Evolutionary conservation across 2,888 invertebrate species (phyloP).

Genomic region (Leucophenga montana): DNA sequence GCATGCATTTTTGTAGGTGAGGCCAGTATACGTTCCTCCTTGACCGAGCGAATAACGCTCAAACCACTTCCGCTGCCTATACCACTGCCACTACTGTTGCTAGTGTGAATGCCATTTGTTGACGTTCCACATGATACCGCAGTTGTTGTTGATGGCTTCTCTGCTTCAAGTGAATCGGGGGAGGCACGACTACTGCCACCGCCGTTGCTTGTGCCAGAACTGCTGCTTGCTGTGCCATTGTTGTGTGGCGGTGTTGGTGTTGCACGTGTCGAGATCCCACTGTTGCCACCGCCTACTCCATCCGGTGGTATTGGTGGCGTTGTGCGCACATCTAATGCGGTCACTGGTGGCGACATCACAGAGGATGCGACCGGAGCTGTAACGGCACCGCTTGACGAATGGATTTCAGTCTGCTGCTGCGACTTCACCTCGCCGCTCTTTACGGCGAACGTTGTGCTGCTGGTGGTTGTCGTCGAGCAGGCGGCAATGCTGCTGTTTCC

Average conservation of each 20-base stretch:
- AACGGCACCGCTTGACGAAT: slow-evolving; percentile 65
- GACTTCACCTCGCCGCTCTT: neutral
- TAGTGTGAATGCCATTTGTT: slow-evolving; percentile 60
- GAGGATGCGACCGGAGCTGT: slow-evolving; percentile 63
- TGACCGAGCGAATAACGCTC: slow-evolving; percentile 73
- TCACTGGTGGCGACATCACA: slow-evolving; percentile 69
- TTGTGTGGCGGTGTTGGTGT: slow-evolving; percentile 69
- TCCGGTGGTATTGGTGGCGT: slow-evolving; percentile 44
- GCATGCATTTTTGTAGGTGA: slow-evolving; percentile 71
- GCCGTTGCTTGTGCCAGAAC: slow-evolving; percentile 62
- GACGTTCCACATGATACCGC: slow-evolving; percentile 44
- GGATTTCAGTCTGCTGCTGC: slow-evolving; percentile 67
- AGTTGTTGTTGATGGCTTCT: slow-evolving; percentile 70
- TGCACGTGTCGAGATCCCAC: slow-evolving; percentile 51
- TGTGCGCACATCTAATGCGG: slow-evolving; percentile 50
- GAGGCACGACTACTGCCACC: slow-evolving; percentile 71
- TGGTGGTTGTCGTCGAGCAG: slow-evolving; percentile 40
- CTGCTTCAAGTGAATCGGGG: slow-evolving; percentile 69
- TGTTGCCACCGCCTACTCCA: neutral
- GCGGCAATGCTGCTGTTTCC: slow-evolving; percentile 35
- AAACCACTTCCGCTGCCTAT: slow-evolving; percentile 42
- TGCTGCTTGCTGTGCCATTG: slow-evolving; percentile 66
- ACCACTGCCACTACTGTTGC: slow-evolving; percentile 35
- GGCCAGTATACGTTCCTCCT: slow-evolving; percentile 71
- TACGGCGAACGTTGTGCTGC: slow-evolving; percentile 28